Conservation (phyloP, 2,888 invertebrate genomes). For the Eupithecia subfuscata region DNA sequence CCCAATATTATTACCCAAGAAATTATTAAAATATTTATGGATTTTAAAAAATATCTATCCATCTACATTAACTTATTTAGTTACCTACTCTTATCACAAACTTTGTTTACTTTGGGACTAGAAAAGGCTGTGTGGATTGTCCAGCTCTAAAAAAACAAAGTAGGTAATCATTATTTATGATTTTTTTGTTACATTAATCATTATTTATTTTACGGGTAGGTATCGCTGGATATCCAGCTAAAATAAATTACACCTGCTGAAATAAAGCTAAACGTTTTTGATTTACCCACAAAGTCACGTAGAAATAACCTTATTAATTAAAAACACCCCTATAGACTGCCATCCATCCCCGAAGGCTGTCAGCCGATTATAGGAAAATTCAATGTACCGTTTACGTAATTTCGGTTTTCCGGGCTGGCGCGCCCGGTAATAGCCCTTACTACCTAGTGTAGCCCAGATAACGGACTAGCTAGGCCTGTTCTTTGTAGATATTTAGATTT, state of each 20-base stretch:
- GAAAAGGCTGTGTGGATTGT: neutral
- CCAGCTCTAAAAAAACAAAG: no score
- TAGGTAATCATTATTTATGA: no score
- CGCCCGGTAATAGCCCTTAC: slow-evolving; percentile 66
- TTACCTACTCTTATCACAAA: neutral
- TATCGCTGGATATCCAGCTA: neutral
- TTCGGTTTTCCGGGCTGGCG: slow-evolving; percentile 79
- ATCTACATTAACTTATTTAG: neutral
- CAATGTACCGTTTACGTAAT: slow-evolving; percentile 79
- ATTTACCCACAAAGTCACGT: neutral
- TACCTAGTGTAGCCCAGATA: slow-evolving; percentile 27
- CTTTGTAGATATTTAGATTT: neutral
- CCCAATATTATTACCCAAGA: no score
- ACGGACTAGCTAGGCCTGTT: slow-evolving; percentile 8
- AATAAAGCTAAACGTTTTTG: neutral
- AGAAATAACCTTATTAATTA: slow-evolving; percentile 4
- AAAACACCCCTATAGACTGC: slow-evolving; percentile 16
- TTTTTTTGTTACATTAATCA: no score
- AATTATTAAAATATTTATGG: no score
- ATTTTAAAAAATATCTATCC: no score
- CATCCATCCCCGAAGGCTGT: slow-evolving; percentile 45
- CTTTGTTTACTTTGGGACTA: neutral
- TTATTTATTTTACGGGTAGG: no score
- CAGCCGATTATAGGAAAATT: slow-evolving; percentile 73
- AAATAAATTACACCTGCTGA: neutral